Conservation (phyloP, 2,888 invertebrate genomes). For the Adineta ricciae region DNA sequence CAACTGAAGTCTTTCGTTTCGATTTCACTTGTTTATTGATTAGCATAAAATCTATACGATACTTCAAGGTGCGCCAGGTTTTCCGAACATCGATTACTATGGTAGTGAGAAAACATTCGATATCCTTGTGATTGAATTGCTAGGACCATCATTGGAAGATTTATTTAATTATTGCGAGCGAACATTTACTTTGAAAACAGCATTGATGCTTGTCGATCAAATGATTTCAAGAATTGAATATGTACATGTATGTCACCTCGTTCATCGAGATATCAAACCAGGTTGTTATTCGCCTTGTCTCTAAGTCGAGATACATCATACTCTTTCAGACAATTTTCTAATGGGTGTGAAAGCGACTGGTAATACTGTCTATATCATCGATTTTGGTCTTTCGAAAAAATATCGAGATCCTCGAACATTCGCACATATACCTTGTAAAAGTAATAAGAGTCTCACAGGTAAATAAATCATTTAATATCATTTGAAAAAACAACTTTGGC, state of each 20-base stretch:
- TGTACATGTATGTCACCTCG: neutral
- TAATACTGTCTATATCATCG: slow-evolving; percentile 39
- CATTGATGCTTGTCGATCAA: neutral
- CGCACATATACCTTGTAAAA: slow-evolving; percentile 80
- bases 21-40: neutral
- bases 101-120: no score
- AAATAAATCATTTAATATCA: slow-evolving; percentile 54
- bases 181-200: neutral
- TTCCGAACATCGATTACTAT: neutral
- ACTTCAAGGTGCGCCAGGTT: no score
- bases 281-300: neutral
- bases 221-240: neutral
- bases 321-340: slow-evolving; percentile 52
- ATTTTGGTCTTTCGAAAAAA: slow-evolving; percentile 76
- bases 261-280: neutral
- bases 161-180: neutral
- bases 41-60: no score
- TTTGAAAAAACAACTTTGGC: no score
- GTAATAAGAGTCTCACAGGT: slow-evolving; percentile 50
- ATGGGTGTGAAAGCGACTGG: slow-evolving; percentile 52
- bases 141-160: neutral
- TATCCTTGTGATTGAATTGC: neutral
- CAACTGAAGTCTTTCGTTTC: no score
- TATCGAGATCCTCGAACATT: slow-evolving; percentile 83
- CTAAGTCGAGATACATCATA: neutral